Percentiles rank a stretch among this genome's conserved stretches.
Evolutionary conservation across 64 coral and sea anemone genomes (phyloP).

Genomic region (Porites australiensis): DNA sequence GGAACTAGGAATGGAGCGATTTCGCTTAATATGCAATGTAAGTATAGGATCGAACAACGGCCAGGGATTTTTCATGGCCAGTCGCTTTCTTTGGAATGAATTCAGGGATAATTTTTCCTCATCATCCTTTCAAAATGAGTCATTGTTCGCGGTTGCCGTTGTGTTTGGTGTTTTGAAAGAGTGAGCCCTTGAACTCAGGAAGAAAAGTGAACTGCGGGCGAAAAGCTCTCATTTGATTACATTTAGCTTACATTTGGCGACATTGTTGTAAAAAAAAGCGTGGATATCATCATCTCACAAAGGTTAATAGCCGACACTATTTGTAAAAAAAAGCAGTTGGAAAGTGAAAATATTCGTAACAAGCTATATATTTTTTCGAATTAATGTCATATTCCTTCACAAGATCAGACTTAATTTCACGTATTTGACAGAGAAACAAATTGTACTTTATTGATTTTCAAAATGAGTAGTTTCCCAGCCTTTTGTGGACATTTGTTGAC

Average conservation of each 20-base stretch:
- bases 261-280: too few species aligned
- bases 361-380: too few species aligned
- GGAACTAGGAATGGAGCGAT: conserved; percentile 63
- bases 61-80: conserved; percentile 67
- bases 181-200: background rate
- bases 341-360: too few species aligned
- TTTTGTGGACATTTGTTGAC: background rate
- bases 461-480: background rate
- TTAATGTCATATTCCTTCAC: too few species aligned
- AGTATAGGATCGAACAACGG: conserved; percentile 62
- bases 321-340: too few species aligned
- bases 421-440: too few species aligned
- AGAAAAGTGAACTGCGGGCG: background rate
- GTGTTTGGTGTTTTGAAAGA: conserved; percentile 74
- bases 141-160: conserved; percentile 66
- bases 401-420: too few species aligned
- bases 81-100: conserved; percentile 72
- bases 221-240: too few species aligned
- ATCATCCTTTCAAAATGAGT: conserved; percentile 61
- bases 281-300: too few species aligned
- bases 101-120: conserved; percentile 53
- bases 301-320: too few species aligned
- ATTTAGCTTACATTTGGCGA: too few species aligned
- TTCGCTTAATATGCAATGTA: conserved; percentile 70
- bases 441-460: background rate